Evolutionary conservation across 2,113 vertebrate genomes (phyloP).

Genomic region (Catharus bicknelli): DNA sequence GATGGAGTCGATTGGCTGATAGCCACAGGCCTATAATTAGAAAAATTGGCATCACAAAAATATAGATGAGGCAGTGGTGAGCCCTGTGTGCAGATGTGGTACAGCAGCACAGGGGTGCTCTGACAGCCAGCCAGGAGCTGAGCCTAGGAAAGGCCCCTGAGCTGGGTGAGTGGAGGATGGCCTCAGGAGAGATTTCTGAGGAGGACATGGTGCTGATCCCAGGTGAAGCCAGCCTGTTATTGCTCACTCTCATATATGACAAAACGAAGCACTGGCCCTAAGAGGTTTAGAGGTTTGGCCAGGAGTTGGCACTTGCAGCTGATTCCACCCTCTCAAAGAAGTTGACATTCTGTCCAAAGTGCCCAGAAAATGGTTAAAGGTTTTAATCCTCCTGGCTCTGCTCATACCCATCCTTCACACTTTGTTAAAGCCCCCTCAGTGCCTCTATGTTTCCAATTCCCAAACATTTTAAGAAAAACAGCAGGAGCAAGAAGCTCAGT

Average conservation of each 20-base stretch:
- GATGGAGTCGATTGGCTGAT: slow-evolving; percentile 11
- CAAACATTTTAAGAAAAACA: background rate
- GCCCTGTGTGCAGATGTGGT: background rate
- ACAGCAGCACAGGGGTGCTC: background rate
- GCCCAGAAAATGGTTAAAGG: background rate
- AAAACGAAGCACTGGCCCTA: background rate
- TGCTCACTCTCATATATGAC: rapidly evolving
- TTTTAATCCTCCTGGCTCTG: background rate
- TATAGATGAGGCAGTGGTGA: background rate
- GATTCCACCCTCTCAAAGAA: background rate
- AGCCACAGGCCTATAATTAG: slow-evolving; percentile 23
- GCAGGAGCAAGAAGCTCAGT: background rate
- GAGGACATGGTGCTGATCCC: rapidly evolving
- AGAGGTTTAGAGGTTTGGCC: background rate
- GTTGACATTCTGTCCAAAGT: background rate
- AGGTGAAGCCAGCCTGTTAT: background rate
- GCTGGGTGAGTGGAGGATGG: background rate
- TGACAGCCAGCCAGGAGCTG: background rate
- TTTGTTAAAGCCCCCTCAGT: background rate
- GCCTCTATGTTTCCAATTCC: background rate
- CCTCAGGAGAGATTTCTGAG: background rate
- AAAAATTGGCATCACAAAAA: background rate
- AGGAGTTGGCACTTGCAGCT: background rate
- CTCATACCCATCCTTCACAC: background rate
- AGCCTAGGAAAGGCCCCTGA: background rate